Evolutionary conservation across 2,797 vertebrate species (phyloP).

Genomic region (Pristis pectinata): DNA sequence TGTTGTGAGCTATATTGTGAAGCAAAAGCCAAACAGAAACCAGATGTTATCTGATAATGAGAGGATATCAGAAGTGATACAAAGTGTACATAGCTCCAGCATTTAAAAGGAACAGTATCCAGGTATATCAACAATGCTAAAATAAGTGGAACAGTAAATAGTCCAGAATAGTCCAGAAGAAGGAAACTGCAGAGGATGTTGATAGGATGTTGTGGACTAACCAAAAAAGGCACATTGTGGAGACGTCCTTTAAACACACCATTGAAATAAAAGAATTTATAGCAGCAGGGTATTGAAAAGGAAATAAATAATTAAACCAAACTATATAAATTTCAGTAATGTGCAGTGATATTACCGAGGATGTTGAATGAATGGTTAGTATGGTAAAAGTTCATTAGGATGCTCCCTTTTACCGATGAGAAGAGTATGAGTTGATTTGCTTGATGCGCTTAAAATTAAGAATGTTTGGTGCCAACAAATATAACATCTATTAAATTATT

Average conservation of each 20-base stretch:
- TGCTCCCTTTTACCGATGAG: neutral
- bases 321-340: neutral
- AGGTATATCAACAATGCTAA: neutral
- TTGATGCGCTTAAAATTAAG: neutral
- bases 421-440: neutral
- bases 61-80: neutral
- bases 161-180: neutral
- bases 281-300: neutral
- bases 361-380: neutral
- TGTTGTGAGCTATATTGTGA: neutral
- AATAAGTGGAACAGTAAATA: neutral
- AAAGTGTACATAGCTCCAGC: neutral
- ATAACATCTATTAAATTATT: too few relatives aligned
- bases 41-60: neutral
- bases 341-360: neutral
- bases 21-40: neutral
- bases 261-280: neutral
- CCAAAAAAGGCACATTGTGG: neutral
- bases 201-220: neutral
- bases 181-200: neutral
- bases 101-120: neutral
- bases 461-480: neutral
- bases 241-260: neutral
- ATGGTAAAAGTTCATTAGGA: neutral
- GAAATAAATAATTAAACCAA: neutral